Conservation (phyloP, 2,797 vertebrate genomes). For the Mareca strepera region DNA sequence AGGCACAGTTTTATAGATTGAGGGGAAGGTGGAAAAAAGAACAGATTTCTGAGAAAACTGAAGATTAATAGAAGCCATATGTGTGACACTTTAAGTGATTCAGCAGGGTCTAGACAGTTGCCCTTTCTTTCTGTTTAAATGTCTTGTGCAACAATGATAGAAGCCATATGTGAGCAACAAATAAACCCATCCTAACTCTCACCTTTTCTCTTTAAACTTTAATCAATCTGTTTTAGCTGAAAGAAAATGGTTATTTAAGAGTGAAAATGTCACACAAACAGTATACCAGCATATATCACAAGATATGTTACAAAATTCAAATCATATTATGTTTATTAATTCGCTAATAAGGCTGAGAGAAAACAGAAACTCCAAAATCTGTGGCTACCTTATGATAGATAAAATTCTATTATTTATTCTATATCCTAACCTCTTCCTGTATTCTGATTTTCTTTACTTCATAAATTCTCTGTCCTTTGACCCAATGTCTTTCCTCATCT, state of each 20-base stretch:
- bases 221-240: background rate
- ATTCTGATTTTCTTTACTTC: background rate
- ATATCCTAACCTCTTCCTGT: background rate
- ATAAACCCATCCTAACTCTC: constrained; percentile 11
- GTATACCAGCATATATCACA: accelerated
- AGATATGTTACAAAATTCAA: background rate
- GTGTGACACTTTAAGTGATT: background rate
- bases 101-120: constrained; percentile 12
- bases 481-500: background rate
- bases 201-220: constrained; percentile 20
- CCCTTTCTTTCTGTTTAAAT: constrained; percentile 6
- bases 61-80: constrained; percentile 29
- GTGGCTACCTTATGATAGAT: background rate
- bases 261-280: constrained; percentile 21
- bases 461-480: accelerated
- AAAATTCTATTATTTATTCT: background rate
- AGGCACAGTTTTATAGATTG: background rate
- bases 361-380: background rate
- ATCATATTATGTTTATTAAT: background rate
- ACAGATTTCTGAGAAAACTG: background rate
- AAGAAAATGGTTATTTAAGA: background rate
- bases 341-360: background rate
- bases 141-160: background rate
- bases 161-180: constrained; percentile 21
- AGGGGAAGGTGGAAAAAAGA: background rate